These are phyloP conservation scores for Muscina levida DNA, from an alignment of 2,888 invertebrate species.

Conservation along the genomic window DNA sequence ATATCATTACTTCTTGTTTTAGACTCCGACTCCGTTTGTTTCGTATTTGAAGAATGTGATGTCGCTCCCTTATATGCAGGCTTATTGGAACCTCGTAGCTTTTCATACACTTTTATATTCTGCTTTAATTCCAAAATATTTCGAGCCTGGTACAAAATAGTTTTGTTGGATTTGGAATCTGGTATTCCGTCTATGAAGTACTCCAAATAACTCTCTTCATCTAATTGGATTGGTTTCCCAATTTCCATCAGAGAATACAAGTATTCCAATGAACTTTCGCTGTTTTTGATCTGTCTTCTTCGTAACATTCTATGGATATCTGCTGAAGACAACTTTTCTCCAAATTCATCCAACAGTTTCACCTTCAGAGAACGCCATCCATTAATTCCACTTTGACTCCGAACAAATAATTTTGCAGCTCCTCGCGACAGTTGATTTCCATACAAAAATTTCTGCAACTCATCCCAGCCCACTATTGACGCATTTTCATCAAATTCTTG, in stretches of 20 bases:
- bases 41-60: too few species aligned
- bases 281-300: conserved; percentile 20
- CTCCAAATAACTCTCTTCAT: conserved; percentile 32
- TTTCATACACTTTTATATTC: too few species aligned
- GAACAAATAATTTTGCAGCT: conserved; percentile 58
- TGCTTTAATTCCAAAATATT: too few species aligned
- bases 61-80: too few species aligned
- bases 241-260: conserved; percentile 54
- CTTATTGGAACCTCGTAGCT: too few species aligned
- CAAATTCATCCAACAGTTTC: conserved; percentile 46
- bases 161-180: too few species aligned
- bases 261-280: conserved; percentile 49
- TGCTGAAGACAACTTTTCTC: conserved; percentile 15
- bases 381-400: conserved; percentile 51
- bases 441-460: conserved; percentile 57
- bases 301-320: conserved; percentile 51
- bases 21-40: too few species aligned
- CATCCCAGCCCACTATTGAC: conserved; percentile 50
- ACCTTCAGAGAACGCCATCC: conserved; percentile 52
- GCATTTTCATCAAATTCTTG: too few species aligned
- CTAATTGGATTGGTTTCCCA: conserved; percentile 22
- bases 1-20: not conserved
- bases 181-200: conserved; percentile 58
- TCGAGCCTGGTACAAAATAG: too few species aligned
- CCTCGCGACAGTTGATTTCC: conserved; percentile 56